Base-by-base conservation (phyloP, 2,888 invertebrate genomes). In the Allacma fusca region DNA sequence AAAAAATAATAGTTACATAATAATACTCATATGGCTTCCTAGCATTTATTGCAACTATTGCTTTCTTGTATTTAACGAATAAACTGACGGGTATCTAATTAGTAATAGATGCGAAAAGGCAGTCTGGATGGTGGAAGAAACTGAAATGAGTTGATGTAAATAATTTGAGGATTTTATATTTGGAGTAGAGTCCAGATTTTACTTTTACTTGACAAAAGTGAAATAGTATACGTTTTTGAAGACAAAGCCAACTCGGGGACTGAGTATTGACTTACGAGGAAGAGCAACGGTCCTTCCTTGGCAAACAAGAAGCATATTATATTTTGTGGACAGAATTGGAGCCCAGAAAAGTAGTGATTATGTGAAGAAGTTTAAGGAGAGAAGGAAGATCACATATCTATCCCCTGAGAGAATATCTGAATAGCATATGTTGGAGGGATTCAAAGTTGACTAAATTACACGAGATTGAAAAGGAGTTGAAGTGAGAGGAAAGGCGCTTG, bases 351-450 rank as follows among this genome's bases (percentile, higher is more conserved):
- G 2, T 12, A 12, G 21, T 24, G 62, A 64, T 43, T 64, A 74
- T 64, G 40, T 74, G 43, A n/a, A 26, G 19, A 64, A 23, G n/a
- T 40, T 64, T 64, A 64, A 59, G 64, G 64, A 34, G 64, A 74
- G 24, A 64, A 64, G 64, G 43, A 64, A 65, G 73, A 74, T 74
- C 73, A 74, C 59, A 74, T 74, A 43, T 74, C 73, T 24, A n/a
- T n/a, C n/a, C n/a, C n/a, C n/a, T n/a, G n/a, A n/a, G n/a, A n/a
- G n/a, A n/a, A n/a, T n/a, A n/a, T n/a, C n/a, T n/a, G n/a, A n/a
- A n/a, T n/a, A n/a, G n/a, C n/a, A n/a, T n/a, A n/a, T n/a, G n/a
- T n/a, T n/a, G n/a, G n/a, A n/a, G n/a, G n/a, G n/a, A n/a, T n/a
- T n/a, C n/a, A 19, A 50, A 50, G 50, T 64, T 64, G 24, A 62